phyloP scores from a whole-genome alignment of 2,797 vertebrate species.

The Thripadectes ignobilis region DNA sequence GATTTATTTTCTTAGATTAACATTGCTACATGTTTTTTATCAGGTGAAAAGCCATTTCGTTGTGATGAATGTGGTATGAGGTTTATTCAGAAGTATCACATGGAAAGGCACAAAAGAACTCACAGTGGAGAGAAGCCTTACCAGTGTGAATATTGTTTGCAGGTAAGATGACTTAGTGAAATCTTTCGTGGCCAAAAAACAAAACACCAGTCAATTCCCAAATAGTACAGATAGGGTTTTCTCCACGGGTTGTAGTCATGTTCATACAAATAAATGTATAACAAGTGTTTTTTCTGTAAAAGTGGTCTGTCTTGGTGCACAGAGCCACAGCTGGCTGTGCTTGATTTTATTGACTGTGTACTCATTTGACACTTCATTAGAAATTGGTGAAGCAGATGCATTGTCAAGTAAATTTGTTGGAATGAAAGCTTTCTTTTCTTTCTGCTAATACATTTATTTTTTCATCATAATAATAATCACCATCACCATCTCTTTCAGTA shows the following conservation, averaged over 20 bases:
- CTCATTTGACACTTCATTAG: background rate
- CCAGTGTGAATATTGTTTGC: conserved; percentile 98
- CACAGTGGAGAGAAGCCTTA: conserved; percentile 99
- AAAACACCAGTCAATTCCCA: background rate
- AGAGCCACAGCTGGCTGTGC: background rate
- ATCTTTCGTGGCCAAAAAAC: background rate
- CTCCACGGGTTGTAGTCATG: background rate
- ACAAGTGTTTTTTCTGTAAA: background rate
- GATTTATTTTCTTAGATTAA: background rate
- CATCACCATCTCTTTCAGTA: conserved; percentile 78
- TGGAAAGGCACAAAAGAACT: conserved; percentile 99
- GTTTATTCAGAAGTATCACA: conserved; percentile 99
- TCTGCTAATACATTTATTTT: background rate
- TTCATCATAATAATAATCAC: background rate
- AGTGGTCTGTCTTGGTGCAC: background rate
- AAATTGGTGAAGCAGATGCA: background rate
- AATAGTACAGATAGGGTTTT: background rate
- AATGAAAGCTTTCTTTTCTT: background rate
- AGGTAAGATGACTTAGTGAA: conserved; percentile 79
- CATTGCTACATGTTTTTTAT: conserved; percentile 28
- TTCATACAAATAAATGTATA: background rate
- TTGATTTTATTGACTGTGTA: background rate
- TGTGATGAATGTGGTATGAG: conserved; percentile 99
- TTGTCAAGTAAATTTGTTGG: background rate
- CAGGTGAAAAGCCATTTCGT: conserved; percentile 97